A percentile compares a stretch with the other conserved stretches of the same genome.
These are phyloP conservation scores for Raillietiella orientalis DNA, from an alignment of 2,888 invertebrate genomes.

Conservation along the genomic window DNA sequence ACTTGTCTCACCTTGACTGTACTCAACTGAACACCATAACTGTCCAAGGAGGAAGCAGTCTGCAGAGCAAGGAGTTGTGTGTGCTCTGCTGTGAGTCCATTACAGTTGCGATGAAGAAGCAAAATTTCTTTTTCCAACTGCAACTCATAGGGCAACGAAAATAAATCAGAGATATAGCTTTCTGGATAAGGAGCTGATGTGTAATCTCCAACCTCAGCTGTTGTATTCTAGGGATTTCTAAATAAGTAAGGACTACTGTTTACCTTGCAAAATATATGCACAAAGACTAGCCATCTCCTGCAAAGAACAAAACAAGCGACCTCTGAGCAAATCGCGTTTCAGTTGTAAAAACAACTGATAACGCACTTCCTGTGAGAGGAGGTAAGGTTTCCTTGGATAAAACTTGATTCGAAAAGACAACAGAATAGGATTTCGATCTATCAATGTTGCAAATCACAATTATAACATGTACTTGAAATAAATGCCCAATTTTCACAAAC, in stretches of 20 bases:
- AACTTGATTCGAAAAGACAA: conserved; percentile 93
- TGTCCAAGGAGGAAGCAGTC: conserved; percentile 65
- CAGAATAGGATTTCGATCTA: conserved; percentile 63
- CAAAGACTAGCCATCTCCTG: conserved; percentile 64
- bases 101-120: conserved; percentile 60
- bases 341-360: conserved; percentile 82
- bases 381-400: conserved; percentile 77
- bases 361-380: conserved; percentile 68
- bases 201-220: conserved; percentile 83
- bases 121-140: conserved; percentile 73
- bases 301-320: conserved; percentile 63
- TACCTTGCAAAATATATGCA: conserved; percentile 75
- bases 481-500: conserved; percentile 3
- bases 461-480: conserved; percentile 1
- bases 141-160: conserved; percentile 68
- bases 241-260: conserved; percentile 9
- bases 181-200: too few species aligned
- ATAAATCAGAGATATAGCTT: conserved; percentile 67
- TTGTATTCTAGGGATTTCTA: too few species aligned
- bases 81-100: conserved; percentile 52
- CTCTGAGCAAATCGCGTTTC: conserved; percentile 75
- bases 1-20: conserved; percentile 53
- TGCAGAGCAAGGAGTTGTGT: too few species aligned
- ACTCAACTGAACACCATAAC: conserved; percentile 92
- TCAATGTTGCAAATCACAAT: conserved; percentile 11